Base-by-base conservation (phyloP, 1,140 invertebrate species). In the Schmidtea mediterranea region DNA sequence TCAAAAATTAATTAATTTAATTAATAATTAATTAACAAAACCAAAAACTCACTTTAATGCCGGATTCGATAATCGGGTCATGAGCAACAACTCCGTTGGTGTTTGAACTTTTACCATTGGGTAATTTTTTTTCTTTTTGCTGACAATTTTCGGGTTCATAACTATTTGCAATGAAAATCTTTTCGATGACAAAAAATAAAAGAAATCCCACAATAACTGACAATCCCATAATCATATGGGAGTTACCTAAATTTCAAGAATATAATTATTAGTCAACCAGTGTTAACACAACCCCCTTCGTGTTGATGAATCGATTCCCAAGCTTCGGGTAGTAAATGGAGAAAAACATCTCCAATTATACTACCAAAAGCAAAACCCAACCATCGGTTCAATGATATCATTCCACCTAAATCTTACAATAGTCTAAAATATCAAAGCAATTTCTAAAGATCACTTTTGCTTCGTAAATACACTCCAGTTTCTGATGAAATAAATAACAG, bases 401-500 rank as follows among this genome's bases (percentile, higher is more conserved):
- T 15, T 21, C 43, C 43, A 19, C 12, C 43, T 45, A 32, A 10
- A 32, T 32, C 26, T 32, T 32, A 22, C 19, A 45, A 24, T 22
- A 2, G 6, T 21, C 13, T 45, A 24, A 45, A 21, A 2, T 5
- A 5, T 45, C 5, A 19, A 21, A 21, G 22, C 18, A 22, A 32
- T 10, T 32, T 6, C 3, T 32, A 10, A 32, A 32, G 3, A 32
- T 32, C 12, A 45, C 43, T 45, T 22, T 21, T 22, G n/a, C 15
- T 19, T 45, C 21, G 6, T 5, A 45, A 21, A 45, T 45, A 45
- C 2, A 8, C 43, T 5, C 43, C n/a, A 45, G 15, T 45, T 45
- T 45, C 43, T 6, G 21, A 45, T 21, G 43, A 21, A 22, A 45
- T 45, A 22, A 45, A 19, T 45, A 45, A 21, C n/a, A 45, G n/a